Evolutionary conservation across 2,113 vertebrate species (phyloP), one percentile per base, ranked within the genome.

Genomic region (Bagarius yarrelli): DNA sequence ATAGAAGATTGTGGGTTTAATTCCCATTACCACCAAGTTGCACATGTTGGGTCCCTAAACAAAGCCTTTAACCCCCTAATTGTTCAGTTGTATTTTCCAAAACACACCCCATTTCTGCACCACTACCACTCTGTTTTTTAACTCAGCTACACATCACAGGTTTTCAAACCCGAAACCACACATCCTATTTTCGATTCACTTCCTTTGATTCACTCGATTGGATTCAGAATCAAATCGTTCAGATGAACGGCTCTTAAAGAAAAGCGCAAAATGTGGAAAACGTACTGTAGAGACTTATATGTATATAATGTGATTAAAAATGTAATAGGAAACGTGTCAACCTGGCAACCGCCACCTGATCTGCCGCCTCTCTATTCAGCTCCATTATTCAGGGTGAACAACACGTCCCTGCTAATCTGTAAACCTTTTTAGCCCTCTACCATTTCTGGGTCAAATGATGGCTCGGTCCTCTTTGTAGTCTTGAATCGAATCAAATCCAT

Each of bases 401-500:
- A 76, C 50, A 76, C 40, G 57, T 50, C 21, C 74, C 85, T 87
- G 83, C 87, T 90, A 90, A 91, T 92, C 89, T 91, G 87, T 56
- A 59, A 86, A 90, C 87, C 87, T 88, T 89, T 91, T 83, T 67
- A 83, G 66, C 87, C 78, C 76, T 16, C 9, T 77, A 75, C 77
- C 77, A 63, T 81, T 88, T 81, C 83, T 40, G 85, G 89, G 89
- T 92, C 90, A 93, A 90, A 91, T 87, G 88, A 89, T 85, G 89
- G 81, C 81, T 82, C 80, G 69, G 18, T 4, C 66, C 82, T 86
- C 91, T 91, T 92, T 91, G 90, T 90, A 44, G 82, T 86, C 78
- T 55, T 85, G 71, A 88, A 88, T 83, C 15, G 81, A 88, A 88
- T 88, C 86, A 91, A 91, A 92, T 88, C 85, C 91, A 91, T 90